phyloP scores from a whole-genome alignment of 2,797 vertebrate genomes.

The Delichon dasypus region DNA sequence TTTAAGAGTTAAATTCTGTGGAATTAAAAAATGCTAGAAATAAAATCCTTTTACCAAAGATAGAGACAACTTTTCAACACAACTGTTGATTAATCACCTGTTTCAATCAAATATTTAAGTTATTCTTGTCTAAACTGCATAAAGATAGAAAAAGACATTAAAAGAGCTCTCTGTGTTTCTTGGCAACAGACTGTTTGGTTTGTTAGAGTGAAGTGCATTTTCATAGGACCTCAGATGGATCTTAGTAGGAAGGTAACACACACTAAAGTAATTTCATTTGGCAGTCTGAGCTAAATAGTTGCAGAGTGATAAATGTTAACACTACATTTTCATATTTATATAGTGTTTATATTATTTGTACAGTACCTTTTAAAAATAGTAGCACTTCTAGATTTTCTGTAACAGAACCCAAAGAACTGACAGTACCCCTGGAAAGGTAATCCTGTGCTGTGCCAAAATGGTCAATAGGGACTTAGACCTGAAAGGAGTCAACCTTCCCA shows the following conservation, averaged over 20 bases:
- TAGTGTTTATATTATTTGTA: neutral
- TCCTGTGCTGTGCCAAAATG: neutral
- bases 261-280: neutral
- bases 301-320: neutral
- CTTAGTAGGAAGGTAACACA: neutral
- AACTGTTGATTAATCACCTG: neutral
- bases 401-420: neutral
- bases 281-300: neutral
- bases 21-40: neutral
- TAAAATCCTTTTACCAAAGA: neutral
- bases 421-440: neutral
- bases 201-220: conserved; percentile 14
- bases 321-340: neutral
- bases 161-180: conserved; percentile 8
- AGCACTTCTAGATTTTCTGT: neutral
- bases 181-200: conserved; percentile 18
- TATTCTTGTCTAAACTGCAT: neutral
- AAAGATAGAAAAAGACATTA: conserved; percentile 16
- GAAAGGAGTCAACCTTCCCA: neutral
- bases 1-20: neutral
- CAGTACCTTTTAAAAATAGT: neutral
- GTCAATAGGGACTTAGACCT: neutral
- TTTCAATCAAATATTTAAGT: conserved; percentile 32
- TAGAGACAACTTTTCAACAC: neutral
- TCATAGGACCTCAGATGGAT: neutral